phyloP scores from a whole-genome alignment of 2,113 vertebrate genomes.

The Ictidomys tridecemlineatus region DNA sequence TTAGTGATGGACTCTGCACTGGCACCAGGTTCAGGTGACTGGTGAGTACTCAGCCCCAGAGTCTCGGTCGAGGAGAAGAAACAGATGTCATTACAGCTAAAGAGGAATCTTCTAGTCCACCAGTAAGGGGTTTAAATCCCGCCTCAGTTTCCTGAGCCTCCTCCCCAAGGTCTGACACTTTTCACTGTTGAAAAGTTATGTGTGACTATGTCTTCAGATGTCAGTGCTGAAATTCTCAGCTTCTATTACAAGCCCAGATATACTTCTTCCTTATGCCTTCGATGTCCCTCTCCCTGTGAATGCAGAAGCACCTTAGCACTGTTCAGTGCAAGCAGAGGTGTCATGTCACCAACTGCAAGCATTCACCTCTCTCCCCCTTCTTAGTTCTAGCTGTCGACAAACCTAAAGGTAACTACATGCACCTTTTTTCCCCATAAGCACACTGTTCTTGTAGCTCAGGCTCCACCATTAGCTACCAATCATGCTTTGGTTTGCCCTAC shows the following conservation, averaged over 20 bases:
- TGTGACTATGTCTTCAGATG: neutral
- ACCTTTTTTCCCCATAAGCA: neutral
- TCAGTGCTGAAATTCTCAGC: neutral
- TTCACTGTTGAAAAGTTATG: neutral
- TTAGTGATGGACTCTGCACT: neutral
- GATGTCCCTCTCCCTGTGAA: neutral
- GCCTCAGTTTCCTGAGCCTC: neutral
- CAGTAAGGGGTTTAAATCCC: neutral
- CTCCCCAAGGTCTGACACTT: neutral
- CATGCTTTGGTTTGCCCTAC: neutral
- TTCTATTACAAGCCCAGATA: neutral
- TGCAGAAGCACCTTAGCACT: neutral
- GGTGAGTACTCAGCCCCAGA: neutral
- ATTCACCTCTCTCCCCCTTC: neutral
- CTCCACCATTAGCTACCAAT: neutral
- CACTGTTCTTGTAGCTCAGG: neutral
- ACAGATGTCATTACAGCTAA: neutral
- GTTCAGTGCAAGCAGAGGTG: neutral
- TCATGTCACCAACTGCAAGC: neutral
- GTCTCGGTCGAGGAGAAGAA: neutral
- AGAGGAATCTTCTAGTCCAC: neutral
- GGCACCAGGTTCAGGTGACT: neutral
- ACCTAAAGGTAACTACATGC: neutral
- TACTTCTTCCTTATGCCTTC: neutral
- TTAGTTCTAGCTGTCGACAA: neutral